Evolutionary conservation across 1,140 invertebrate species (phyloP), one percentile per base, ranked within the genome.

Genomic region (Brachionus sp.): DNA sequence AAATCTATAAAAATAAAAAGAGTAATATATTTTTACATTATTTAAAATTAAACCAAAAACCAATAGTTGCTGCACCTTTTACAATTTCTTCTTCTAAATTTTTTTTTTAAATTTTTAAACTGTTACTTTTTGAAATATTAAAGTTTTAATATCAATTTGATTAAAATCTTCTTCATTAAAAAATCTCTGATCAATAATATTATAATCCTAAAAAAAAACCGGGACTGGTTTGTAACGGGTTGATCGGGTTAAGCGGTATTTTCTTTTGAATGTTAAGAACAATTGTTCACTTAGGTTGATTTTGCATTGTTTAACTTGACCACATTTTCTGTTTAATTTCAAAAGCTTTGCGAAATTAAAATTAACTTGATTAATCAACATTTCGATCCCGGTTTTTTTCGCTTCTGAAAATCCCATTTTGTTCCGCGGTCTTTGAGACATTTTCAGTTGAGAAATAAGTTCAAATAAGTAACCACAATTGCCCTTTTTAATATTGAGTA

Each of bases 61-160:
- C 39, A 42, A 42, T 42, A 42, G 39, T 42, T 42, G 39, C 39
- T 1, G 39, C 39, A 42, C 39, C 39, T 42, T 42, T 42, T 42
- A 42, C 39, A 42, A 42, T 42, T 42, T 42, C 39, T 42, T 42
- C 39, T 42, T 42, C 39, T 42, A 42, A 42, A 42, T 42, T 42
- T 42, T 42, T 42, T 1, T 42, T 42, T 53, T 19, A 53, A 53
- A 53, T 53, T 53, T 53, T 53, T 53, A 53, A 53, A 53, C 50
- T 53, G 19, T 53, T 53, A 53, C 50, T 53, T 53, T 53, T 53
- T 53, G 50, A 53, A 53, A 53, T 53, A 53, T 53, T 53, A 53
- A 53, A 53, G 50, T 53, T 53, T 53, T 53, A 53, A 53, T 53
- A 53, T 53, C 50, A 53, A 53, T 53, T 53, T 53, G 50, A 53